Evolutionary conservation across 2,888 invertebrate species (phyloP), one percentile per base, ranked within the genome.

Genomic region (Adelphocoris suturalis): DNA sequence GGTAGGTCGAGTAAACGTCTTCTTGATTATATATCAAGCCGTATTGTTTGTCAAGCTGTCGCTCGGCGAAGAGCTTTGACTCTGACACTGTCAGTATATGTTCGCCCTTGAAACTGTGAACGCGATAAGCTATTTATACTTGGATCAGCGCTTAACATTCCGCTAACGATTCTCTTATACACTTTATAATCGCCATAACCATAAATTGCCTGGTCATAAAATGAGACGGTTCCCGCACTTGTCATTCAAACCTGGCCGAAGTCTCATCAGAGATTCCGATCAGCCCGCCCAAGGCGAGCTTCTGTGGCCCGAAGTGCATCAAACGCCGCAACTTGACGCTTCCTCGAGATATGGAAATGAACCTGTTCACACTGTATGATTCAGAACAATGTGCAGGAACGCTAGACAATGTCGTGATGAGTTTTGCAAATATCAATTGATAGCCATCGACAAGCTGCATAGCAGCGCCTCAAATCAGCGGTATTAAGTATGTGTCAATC

Each of bases 241-340:
- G 68, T 68, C 68, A 68, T 68, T 68, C 68, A 68, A 19, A 23
- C 68, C 19, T 12, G 68, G 12, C 68, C 9, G 11, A 23, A 2
- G 68, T 68, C 68, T 68, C 68, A 68, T 68, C 23, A 27, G 7
- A 9, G 9, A 68, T 68, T 68, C 68, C 68, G 68, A 19, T 68
- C 68, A 68, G 19, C 68, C 27, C 68, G 68, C 7, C 68, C 57
- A 14, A 23, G 23, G n/a, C 23, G 68, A 19, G 68, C 23, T 68
- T 23, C 68, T 12, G 23, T 27, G 4, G 23, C n/a, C n/a, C 16
- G 7, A 14, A 19, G 68, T 23, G 68, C 68, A 12, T 68, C 68
- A 68, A 68, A 68, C 68, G 68, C 5, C 68, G 68, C 68, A 68
- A 68, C 68, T 68, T 68, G 68, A 23, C 23, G 68, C 68, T 68